phyloP scores from a whole-genome alignment of 2,888 invertebrate species.

The Coelinius sp. region DNA sequence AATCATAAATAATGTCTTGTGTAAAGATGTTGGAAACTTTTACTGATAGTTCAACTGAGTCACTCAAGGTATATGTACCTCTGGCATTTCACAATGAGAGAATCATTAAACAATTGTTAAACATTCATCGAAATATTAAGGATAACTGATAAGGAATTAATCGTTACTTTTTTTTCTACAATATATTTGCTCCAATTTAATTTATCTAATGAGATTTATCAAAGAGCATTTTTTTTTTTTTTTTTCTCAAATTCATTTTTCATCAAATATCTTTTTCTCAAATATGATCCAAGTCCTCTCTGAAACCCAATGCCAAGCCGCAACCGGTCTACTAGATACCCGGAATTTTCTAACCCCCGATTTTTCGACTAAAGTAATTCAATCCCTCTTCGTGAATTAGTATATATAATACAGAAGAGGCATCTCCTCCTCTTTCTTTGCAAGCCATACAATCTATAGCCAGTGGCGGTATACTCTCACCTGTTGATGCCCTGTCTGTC shows the following conservation, averaged over 20 bases:
- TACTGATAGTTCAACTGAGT: constrained; percentile 7
- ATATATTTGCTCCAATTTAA: too few species aligned
- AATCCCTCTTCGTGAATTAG: constrained; percentile 39
- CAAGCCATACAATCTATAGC: constrained; percentile 7
- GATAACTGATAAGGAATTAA: neutral
- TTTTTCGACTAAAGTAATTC: constrained; percentile 17
- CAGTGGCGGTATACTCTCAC: constrained; percentile 47
- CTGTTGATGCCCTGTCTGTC: constrained; percentile 50
- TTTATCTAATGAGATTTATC: neutral
- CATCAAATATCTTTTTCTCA: neutral
- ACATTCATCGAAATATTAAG: neutral
- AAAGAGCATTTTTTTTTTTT: too few species aligned
- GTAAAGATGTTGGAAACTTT: constrained; percentile 10
- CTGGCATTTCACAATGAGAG: constrained; percentile 12
- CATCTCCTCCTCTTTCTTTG: neutral
- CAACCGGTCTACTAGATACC: constrained; percentile 27
- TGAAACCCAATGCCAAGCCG: constrained; percentile 19
- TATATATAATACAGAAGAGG: constrained; percentile 32
- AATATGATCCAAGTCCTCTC: neutral
- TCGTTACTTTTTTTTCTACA: neutral
- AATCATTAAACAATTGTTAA: neutral
- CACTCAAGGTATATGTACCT: neutral
- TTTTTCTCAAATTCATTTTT: too few species aligned
- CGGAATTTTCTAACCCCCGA: constrained; percentile 18
- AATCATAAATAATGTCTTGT: neutral